Conservation (phyloP, 2,888 invertebrate genomes). For the Pomacea canaliculata region DNA sequence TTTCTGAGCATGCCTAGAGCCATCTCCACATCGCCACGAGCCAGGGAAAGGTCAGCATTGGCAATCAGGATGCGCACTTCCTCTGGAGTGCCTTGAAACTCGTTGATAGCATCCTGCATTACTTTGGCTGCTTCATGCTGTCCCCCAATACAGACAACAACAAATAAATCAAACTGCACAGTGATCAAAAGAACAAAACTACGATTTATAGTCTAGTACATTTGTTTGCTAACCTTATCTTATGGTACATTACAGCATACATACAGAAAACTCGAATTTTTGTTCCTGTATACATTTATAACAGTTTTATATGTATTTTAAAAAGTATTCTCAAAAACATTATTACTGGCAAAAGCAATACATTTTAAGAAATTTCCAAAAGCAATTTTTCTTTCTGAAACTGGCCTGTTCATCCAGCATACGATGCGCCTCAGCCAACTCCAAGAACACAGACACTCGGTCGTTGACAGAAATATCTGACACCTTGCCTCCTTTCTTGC, state of each 20-base stretch:
- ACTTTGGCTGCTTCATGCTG: conserved; percentile 82
- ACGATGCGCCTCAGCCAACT: conserved; percentile 84
- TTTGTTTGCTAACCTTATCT: too few relatives aligned
- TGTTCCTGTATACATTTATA: too few relatives aligned
- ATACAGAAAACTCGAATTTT: too few relatives aligned
- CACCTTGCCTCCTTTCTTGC: conserved; percentile 32
- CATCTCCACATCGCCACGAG: conserved; percentile 83
- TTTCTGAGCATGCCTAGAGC: conserved; percentile 85
- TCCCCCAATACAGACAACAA: too few relatives aligned
- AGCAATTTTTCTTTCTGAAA: neutral
- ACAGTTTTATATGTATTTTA: too few relatives aligned
- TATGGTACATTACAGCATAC: too few relatives aligned
- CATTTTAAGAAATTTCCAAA: too few relatives aligned
- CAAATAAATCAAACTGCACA: neutral
- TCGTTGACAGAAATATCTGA: conserved; percentile 73
- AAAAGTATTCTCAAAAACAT: too few relatives aligned
- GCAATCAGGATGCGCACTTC: conserved; percentile 87
- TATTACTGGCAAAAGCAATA: too few relatives aligned
- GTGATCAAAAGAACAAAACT: too few relatives aligned
- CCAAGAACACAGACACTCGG: conserved; percentile 87
- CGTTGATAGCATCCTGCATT: conserved; percentile 78
- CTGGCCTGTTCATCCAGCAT: conserved; percentile 76
- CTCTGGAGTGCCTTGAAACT: conserved; percentile 81
- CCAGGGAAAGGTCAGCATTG: conserved; percentile 85
- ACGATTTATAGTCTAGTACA: too few relatives aligned